Evolutionary conservation across 2,888 invertebrate genomes (phyloP).

Genomic region (Macropis europaea): DNA sequence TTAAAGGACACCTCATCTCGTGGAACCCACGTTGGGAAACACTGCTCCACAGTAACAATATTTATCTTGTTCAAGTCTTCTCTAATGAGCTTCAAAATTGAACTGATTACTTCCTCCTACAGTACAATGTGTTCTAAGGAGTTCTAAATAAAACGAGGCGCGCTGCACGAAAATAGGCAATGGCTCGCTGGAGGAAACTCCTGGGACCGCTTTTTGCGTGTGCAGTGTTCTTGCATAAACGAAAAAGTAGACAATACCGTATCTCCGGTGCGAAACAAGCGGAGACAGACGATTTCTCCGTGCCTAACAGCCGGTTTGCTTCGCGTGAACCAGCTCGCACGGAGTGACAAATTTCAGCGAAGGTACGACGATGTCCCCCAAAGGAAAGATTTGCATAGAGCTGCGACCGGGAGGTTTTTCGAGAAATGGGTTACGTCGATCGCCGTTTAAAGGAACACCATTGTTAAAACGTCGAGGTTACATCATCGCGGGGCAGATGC

Average conservation of each 20-base stretch:
- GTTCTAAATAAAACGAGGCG: too few species aligned
- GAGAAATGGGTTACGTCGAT: slow-evolving; percentile 45
- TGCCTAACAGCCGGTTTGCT: slow-evolving; percentile 62
- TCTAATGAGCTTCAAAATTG: too few species aligned
- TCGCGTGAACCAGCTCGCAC: slow-evolving; percentile 57
- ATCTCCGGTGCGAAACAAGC: slow-evolving; percentile 45
- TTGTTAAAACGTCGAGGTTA: slow-evolving; percentile 39
- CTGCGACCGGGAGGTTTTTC: slow-evolving; percentile 47
- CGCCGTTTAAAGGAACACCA: slow-evolving; percentile 31
- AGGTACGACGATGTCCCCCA: slow-evolving; percentile 29
- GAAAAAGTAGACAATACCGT: slow-evolving; percentile 26
- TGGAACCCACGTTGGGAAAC: too few species aligned
- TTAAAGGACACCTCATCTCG: too few species aligned
- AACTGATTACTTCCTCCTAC: too few species aligned
- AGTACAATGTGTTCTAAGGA: too few species aligned
- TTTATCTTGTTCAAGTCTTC: too few species aligned
- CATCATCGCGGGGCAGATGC: slow-evolving; percentile 43
- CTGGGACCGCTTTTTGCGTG: slow-evolving; percentile 18
- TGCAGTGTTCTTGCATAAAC: slow-evolving; percentile 46
- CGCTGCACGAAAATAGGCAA: not conserved
- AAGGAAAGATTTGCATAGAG: slow-evolving; percentile 66
- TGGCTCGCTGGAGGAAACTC: not conserved
- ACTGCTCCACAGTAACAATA: too few species aligned
- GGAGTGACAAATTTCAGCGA: slow-evolving; percentile 64
- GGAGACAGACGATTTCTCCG: slow-evolving; percentile 36